Conservation (phyloP, 2,113 vertebrate genomes). For the Epinephelus moara region DNA sequence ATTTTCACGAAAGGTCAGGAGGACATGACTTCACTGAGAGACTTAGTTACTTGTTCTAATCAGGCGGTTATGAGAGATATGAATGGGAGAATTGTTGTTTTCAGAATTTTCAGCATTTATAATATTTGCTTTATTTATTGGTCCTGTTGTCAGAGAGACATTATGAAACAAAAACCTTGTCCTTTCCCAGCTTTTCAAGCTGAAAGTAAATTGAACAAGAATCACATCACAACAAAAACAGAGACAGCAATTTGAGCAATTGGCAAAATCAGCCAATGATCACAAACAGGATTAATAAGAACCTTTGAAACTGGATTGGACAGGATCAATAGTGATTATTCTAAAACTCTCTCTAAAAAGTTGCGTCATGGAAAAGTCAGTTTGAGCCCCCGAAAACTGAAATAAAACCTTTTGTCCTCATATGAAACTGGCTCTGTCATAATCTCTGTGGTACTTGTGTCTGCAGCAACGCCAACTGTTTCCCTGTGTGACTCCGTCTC, state of each 20-base stretch:
- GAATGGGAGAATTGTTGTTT: background rate
- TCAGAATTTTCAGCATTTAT: background rate
- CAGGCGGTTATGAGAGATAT: background rate
- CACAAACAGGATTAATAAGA: background rate
- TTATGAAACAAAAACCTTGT: background rate
- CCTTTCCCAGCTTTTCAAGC: background rate
- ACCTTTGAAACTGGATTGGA: background rate
- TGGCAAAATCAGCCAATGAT: background rate
- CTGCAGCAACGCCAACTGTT: background rate
- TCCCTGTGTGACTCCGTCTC: conserved; percentile 18
- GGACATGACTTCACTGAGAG: background rate
- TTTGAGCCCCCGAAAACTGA: background rate
- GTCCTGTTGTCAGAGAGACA: background rate
- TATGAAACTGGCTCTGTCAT: background rate
- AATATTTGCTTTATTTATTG: background rate
- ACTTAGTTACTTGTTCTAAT: background rate
- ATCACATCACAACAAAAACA: background rate
- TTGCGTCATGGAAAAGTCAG: background rate
- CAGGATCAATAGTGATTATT: background rate
- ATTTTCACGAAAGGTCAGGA: background rate
- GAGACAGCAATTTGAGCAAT: background rate
- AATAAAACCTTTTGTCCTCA: background rate
- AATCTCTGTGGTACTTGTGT: background rate
- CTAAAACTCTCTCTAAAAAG: background rate
- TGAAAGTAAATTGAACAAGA: background rate